A percentile compares a stretch with the other conserved stretches of the same genome.
phyloP scores from a whole-genome alignment of 2,797 vertebrate species.

The Anguilla obscura region DNA sequence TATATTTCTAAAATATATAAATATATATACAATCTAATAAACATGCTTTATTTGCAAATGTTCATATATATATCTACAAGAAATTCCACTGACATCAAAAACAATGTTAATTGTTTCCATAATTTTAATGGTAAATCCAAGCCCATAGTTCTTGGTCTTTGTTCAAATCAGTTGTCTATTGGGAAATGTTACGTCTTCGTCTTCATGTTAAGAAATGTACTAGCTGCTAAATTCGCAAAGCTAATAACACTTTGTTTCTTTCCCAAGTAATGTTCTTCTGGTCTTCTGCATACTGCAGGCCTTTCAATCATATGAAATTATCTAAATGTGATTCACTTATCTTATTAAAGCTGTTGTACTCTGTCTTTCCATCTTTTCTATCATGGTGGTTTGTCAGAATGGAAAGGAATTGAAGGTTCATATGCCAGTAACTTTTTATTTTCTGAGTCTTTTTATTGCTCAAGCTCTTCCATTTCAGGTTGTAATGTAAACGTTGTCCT shows the following conservation, averaged over 20 bases:
- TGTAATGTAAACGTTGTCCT: not conserved
- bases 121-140: too few species aligned
- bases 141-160: too few species aligned
- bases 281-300: not conserved
- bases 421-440: not conserved
- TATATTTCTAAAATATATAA: too few species aligned
- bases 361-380: not conserved
- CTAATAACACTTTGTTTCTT: too few species aligned
- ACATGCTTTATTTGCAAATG: not conserved
- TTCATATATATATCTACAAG: not conserved
- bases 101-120: too few species aligned
- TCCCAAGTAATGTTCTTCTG: not conserved
- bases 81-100: too few species aligned
- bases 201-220: not conserved
- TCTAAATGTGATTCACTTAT: not conserved
- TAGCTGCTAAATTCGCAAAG: too few species aligned
- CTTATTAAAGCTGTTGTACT: not conserved
- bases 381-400: too few species aligned
- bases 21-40: not conserved
- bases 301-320: not conserved
- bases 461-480: not conserved
- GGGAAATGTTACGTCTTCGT: not conserved
- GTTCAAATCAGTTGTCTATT: not conserved
- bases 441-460: not conserved
- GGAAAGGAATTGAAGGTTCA: not conserved